Conservation (phyloP, 2,888 invertebrate genomes). For the Brachyopa scutellaris region DNA sequence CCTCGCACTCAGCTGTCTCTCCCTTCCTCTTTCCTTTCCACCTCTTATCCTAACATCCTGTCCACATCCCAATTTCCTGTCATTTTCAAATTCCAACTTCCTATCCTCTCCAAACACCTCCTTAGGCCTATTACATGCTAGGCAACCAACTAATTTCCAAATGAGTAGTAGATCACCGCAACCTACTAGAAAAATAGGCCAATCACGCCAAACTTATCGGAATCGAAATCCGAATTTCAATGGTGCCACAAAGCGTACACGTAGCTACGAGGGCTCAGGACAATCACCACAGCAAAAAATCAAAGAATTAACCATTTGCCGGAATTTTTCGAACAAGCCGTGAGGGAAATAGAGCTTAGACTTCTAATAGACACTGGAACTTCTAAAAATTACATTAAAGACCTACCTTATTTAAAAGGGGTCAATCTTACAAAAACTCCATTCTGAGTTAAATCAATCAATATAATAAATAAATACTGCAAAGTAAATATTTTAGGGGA, state of each 20-base stretch:
- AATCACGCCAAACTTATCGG: slow-evolving; percentile 10
- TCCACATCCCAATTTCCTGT: no score
- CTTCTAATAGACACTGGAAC: slow-evolving; percentile 8
- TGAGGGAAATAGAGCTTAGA: slow-evolving; percentile 3
- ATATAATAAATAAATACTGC: no score
- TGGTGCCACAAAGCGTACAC: background rate
- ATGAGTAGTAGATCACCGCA: background rate
- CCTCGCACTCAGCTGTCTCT: no score
- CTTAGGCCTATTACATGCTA: no score
- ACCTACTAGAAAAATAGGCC: background rate
- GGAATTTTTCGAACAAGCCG: background rate
- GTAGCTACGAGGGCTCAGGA: background rate
- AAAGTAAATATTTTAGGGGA: no score
- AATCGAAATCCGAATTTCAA: background rate
- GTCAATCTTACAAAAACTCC: background rate
- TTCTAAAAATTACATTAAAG: background rate
- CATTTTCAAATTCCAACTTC: no score
- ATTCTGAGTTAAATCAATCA: slow-evolving; percentile 3
- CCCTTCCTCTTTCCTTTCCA: no score
- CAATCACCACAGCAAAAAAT: background rate
- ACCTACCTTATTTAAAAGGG: background rate
- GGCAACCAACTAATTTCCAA: slow-evolving; percentile 14
- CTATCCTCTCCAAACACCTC: no score
- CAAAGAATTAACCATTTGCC: slow-evolving; percentile 20
- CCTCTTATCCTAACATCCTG: no score